Evolutionary conservation across 2,888 invertebrate species (phyloP).

Genomic region (Hermaeophaga mercurialis): DNA sequence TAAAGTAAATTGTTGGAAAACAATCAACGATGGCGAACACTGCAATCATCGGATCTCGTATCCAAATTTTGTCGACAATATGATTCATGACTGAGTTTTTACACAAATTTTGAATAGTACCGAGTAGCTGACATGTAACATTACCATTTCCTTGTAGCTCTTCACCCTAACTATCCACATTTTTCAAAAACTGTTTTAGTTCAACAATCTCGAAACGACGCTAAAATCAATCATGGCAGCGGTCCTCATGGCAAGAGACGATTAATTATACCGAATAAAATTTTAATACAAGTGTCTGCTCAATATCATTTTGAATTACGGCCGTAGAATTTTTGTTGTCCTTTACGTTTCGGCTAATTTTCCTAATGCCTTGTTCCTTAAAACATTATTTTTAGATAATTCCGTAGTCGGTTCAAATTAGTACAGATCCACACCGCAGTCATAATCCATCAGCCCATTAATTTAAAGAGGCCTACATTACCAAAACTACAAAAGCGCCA

Average conservation of each 20-base stretch:
- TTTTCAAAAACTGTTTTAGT: slow-evolving; percentile 50
- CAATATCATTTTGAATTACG: neutral
- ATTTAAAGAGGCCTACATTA: neutral
- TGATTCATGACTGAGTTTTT: slow-evolving; percentile 44
- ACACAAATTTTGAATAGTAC: slow-evolving; percentile 32
- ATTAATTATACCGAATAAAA: slow-evolving; percentile 17
- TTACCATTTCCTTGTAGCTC: slow-evolving; percentile 52
- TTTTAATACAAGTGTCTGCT: slow-evolving; percentile 7
- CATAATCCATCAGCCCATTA: neutral
- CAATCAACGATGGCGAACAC: slow-evolving; percentile 41
- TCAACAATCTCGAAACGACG: slow-evolving; percentile 53
- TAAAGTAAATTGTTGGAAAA: slow-evolving; percentile 27
- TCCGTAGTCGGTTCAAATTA: slow-evolving; percentile 12
- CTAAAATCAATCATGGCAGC: slow-evolving; percentile 60
- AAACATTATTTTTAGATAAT: slow-evolving; percentile 21
- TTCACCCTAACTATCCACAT: slow-evolving; percentile 52
- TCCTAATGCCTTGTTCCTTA: neutral
- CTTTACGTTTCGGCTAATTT: neutral
- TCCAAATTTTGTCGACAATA: slow-evolving; percentile 42
- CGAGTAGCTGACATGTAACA: slow-evolving; percentile 31
- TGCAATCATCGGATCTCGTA: slow-evolving; percentile 52
- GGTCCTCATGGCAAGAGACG: slow-evolving; percentile 20
- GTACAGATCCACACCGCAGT: slow-evolving; percentile 8
- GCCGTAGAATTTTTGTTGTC: neutral
- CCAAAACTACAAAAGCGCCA: neutral